A percentile compares a stretch with the other conserved stretches of the same genome.
phyloP scores from a whole-genome alignment of 1,140 invertebrate genomes.

The Dolichoris vasculosae region DNA sequence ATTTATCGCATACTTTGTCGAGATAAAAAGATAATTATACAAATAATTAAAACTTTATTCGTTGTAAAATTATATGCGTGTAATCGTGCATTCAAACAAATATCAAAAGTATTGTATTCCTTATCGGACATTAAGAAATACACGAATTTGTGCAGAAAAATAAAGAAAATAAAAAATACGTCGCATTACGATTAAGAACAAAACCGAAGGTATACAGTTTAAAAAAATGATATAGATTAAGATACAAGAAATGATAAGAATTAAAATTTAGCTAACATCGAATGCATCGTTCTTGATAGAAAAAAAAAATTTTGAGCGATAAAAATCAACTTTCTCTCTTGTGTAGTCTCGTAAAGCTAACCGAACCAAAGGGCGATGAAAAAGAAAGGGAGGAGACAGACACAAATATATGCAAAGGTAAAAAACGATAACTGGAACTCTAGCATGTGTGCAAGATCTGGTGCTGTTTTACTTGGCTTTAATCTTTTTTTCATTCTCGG shows the following conservation, averaged over 20 bases:
- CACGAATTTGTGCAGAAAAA: too few species aligned
- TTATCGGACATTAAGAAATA: too few species aligned
- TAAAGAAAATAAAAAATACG: too few species aligned
- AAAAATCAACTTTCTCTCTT: conserved; percentile 26
- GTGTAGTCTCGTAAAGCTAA: background rate
- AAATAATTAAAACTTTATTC: too few species aligned
- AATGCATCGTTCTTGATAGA: background rate
- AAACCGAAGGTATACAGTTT: too few species aligned
- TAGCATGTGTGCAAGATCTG: background rate
- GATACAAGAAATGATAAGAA: conserved; percentile 15
- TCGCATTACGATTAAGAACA: background rate
- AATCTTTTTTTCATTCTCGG: background rate
- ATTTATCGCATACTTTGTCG: too few species aligned
- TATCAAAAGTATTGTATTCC: too few species aligned
- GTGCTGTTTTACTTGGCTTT: conserved; percentile 11
- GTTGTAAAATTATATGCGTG: too few species aligned
- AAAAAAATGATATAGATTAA: too few species aligned
- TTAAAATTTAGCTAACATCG: background rate
- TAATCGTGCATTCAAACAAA: too few species aligned
- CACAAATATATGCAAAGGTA: background rate
- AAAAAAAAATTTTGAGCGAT: conserved; percentile 3
- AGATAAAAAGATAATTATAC: too few species aligned
- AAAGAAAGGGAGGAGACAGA: background rate
- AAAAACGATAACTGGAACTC: conserved; percentile 15
- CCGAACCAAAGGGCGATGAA: background rate